phyloP scores from a whole-genome alignment of 2,113 vertebrate species.

The Cnemophilus loriae region DNA sequence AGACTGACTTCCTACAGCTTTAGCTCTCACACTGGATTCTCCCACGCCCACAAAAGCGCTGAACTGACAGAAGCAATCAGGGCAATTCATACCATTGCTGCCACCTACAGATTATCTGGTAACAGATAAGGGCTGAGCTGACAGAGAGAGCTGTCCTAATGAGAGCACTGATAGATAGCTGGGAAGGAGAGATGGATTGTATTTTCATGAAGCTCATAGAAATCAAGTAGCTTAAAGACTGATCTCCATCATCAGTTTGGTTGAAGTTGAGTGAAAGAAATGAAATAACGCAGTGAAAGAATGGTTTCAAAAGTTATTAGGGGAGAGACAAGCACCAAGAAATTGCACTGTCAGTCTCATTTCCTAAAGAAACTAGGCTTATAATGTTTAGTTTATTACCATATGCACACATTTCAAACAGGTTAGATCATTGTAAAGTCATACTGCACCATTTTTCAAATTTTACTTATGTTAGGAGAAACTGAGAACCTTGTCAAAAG shows the following conservation, averaged over 20 bases:
- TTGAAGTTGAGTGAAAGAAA: neutral
- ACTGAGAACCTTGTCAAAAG: neutral
- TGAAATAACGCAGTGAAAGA: neutral
- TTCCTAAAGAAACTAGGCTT: neutral
- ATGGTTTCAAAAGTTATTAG: neutral
- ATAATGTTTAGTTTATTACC: neutral
- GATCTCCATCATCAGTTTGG: neutral
- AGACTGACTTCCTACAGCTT: neutral
- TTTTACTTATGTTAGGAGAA: neutral
- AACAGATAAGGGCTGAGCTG: neutral
- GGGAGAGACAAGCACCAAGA: neutral
- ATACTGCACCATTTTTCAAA: neutral
- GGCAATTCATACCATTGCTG: constrained; percentile 12
- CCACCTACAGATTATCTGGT: constrained; percentile 28
- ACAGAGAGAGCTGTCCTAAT: neutral
- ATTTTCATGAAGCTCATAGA: neutral
- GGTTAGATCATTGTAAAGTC: neutral
- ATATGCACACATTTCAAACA: neutral
- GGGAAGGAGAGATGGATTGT: neutral
- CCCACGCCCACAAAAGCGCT: neutral
- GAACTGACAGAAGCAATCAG: neutral
- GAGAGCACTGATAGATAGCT: neutral
- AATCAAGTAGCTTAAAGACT: neutral
- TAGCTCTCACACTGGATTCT: neutral
- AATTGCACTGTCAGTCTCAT: neutral